Base-by-base conservation (phyloP, 2,888 invertebrate genomes). In the Napeogenes inachia region DNA sequence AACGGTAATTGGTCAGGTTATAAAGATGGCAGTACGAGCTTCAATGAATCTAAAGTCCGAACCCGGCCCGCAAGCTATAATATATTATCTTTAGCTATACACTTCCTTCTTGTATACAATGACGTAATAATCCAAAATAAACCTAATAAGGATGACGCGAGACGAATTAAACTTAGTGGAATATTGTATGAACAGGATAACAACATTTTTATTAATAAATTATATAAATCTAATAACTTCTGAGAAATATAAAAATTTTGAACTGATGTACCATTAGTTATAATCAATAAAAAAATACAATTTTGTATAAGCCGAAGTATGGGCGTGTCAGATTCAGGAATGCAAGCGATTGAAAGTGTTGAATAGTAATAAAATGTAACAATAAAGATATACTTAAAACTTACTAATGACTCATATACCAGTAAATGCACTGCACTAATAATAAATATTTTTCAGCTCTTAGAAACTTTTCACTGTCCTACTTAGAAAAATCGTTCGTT, bases 111-210 rank as follows among this genome's bases (percentile, higher is more conserved):
- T 73, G 72, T 72, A 75, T 75, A 76, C 76, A 83, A 85, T 91
- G 90, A 91, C 90, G 91, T 91, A 90, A 91, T 90, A 83, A 73
- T 84, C 88, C 83, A 89, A 89, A 90, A 89, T 90, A 89, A 87
- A 87, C 86, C 81, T 78, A 85, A 79, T 84, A 87, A 74, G 87
- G 87, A 84, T 84, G 83, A 82, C 77, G 72, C 70, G 60, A 59
- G 21, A 45, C 33, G 10, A 5, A 45, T 54, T 50, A 59, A 59
- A 38, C 59, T 61, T 59, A 30, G 8, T 50, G 50, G 21, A 30
- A 30, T 30, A 10, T 3, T 30, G 30, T 47, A 50, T 50, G 5
- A 10, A 50, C 12, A 4, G 30, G 8, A 21, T 30, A 10, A 10
- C 3, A 42, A 42, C 10, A 42, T 42, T 42, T 42, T 6, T 35